Percentiles rank a stretch among this genome's conserved stretches.
Conservation (phyloP, 2,888 invertebrate species). For the Sabatieria punctata region DNA sequence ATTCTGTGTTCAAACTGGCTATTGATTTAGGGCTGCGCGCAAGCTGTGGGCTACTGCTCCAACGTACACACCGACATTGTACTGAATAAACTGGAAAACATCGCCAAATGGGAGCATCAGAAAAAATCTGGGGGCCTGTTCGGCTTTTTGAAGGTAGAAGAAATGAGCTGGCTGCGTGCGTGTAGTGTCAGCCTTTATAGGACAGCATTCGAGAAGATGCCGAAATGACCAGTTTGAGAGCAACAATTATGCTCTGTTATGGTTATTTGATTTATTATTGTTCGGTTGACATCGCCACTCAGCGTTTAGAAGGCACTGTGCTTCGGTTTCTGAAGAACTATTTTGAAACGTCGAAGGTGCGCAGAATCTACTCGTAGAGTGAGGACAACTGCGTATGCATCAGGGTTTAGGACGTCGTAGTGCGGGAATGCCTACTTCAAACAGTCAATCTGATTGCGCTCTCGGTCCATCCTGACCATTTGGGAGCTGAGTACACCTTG, state of each 20-base stretch:
- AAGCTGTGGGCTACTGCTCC: slow-evolving; percentile 57
- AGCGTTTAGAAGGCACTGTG: slow-evolving; percentile 41
- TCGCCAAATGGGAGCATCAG: slow-evolving; percentile 50
- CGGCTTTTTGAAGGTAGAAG: slow-evolving; percentile 51
- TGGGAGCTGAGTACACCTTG: slow-evolving; percentile 34
- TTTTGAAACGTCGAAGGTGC: slow-evolving; percentile 39
- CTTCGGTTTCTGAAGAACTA: slow-evolving; percentile 36
- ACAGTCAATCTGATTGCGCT: slow-evolving; percentile 46
- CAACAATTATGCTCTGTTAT: slow-evolving; percentile 59
- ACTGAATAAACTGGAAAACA: slow-evolving; percentile 53
- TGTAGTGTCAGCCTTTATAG: slow-evolving; percentile 19
- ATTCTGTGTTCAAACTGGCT: slow-evolving; percentile 2
- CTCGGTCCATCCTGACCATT: slow-evolving; percentile 42
- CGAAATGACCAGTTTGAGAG: slow-evolving; percentile 49
- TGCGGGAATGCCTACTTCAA: slow-evolving; percentile 40
- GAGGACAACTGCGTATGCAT: background rate
- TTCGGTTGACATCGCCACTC: slow-evolving; percentile 51
- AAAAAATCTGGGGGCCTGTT: slow-evolving; percentile 52
- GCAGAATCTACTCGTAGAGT: background rate
- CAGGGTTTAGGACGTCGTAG: slow-evolving; percentile 33
- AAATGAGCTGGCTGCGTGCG: background rate
- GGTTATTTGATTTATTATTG: slow-evolving; percentile 62
- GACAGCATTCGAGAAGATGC: slow-evolving; percentile 26
- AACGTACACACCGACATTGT: slow-evolving; percentile 56
- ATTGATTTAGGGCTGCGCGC: slow-evolving; percentile 41